Base-by-base conservation (phyloP, 1,140 invertebrate genomes). In the Reticulitermes speratus region DNA sequence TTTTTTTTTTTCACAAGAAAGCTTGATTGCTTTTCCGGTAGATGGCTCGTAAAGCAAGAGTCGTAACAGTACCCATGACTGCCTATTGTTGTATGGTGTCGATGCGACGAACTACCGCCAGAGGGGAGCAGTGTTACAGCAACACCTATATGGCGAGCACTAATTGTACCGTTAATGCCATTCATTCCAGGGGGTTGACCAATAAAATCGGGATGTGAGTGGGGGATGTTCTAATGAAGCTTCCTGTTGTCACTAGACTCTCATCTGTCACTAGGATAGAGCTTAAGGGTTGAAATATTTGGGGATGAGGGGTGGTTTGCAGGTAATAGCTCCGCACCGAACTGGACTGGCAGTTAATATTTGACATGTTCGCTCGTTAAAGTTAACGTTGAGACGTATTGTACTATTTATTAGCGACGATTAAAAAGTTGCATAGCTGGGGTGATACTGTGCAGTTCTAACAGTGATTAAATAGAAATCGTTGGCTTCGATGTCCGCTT, bases 301-400 rank as follows among this genome's bases (percentile, higher is more conserved):
- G 7, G 65, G n/a, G 65, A 5, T 25, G 7, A 1, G 65, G 25
- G 65, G 25, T 75, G 65, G 65, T 75, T 75, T 75, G 65, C n/a
- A 75, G 65, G 65, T 75, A 75, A 75, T 75, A 75, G 65, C 65
- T 75, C 65, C n/a, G 30, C 25, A 75, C 65, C 65, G 25, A 75
- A 75, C 65, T 30, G 65, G 65, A 75, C 65, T 75, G 65, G 65
- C n/a, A 75, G 65, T 75, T 75, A 75, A 75, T 75, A 75, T 75
- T 75, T 75, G 65, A 75, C 65, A 30, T 75, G 65, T 75, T n/a
- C 65, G 65, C 65, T 30, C 65, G 65, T 75, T 75, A 75, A 75
- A 75, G 25, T 75, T 75, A 75, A 75, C n/a, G 65, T 19, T 1
- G n/a, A 75, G 65, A 75, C 65, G 65, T 75, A 75, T 75, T 75